These are phyloP conservation scores for Shinisaurus crocodilurus DNA, from an alignment of 2,113 vertebrate species.

Conservation along the genomic window DNA sequence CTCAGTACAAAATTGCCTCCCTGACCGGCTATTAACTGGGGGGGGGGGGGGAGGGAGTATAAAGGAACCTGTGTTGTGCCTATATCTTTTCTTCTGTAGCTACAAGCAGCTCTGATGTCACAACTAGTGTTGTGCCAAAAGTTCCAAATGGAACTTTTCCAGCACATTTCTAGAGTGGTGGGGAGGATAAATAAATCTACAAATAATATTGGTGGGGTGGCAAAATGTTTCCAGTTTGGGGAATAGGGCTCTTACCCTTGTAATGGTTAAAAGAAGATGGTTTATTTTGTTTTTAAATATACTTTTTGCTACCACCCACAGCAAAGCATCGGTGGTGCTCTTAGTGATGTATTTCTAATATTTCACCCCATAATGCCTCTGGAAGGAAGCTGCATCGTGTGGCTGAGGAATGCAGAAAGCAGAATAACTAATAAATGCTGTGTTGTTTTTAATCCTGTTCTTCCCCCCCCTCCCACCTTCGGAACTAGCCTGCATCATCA, in stretches of 20 bases:
- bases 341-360: not conserved
- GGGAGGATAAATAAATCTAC: not conserved
- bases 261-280: not conserved
- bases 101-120: not conserved
- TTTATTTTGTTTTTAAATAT: not conserved
- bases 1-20: not conserved
- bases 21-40: too few species aligned
- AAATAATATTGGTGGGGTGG: not conserved
- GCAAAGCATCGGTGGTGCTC: not conserved
- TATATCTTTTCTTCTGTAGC: not conserved
- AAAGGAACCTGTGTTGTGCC: not conserved
- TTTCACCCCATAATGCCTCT: not conserved
- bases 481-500: constrained; percentile 6
- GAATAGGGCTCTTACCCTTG: not conserved
- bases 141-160: not conserved
- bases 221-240: not conserved
- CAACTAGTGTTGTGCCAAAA: not conserved
- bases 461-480: not conserved
- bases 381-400: not conserved
- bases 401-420: not conserved
- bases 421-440: not conserved
- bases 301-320: not conserved
- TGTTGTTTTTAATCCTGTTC: not conserved
- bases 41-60: not conserved
- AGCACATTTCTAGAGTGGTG: not conserved